These are phyloP conservation scores for Centroberyx gerrardi DNA, from an alignment of 2,797 vertebrate species.

Conservation along the genomic window DNA sequence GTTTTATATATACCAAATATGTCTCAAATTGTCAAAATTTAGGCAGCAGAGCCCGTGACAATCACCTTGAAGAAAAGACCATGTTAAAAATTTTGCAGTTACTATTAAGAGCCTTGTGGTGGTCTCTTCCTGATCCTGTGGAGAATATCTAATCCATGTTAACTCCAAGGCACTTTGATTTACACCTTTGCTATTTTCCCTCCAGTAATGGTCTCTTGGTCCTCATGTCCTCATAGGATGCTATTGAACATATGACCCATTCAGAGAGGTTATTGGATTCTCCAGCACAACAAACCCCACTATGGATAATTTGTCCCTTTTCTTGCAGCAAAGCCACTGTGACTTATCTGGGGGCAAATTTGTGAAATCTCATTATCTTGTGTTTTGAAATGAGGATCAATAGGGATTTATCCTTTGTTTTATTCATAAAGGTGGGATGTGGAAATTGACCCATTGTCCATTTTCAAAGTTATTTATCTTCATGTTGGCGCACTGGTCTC, in stretches of 20 bases:
- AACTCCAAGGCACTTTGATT: constrained; percentile 40
- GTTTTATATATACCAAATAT: neutral
- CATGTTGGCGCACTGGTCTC: constrained; percentile 3
- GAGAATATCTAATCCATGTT: constrained; percentile 40
- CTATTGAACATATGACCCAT: constrained; percentile 64
- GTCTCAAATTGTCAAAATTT: constrained; percentile 1
- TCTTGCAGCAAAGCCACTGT: constrained; percentile 49
- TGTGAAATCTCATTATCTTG: constrained; percentile 66
- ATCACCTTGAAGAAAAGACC: constrained; percentile 11
- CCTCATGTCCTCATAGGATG: constrained; percentile 55
- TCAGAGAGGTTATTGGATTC: constrained; percentile 76
- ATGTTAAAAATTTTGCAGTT: constrained; percentile 19
- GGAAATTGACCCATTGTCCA: constrained; percentile 57
- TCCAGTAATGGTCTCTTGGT: constrained; percentile 59
- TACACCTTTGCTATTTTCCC: constrained; percentile 59
- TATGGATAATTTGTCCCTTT: constrained; percentile 59
- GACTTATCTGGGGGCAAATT: constrained; percentile 65
- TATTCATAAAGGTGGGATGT: constrained; percentile 35
- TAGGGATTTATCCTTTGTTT: constrained; percentile 49
- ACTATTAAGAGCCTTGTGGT: constrained; percentile 1
- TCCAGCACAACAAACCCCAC: constrained; percentile 56
- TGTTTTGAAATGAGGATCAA: constrained; percentile 62
- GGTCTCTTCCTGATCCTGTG: constrained; percentile 33
- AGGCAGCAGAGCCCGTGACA: neutral
- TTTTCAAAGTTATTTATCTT: constrained; percentile 22